Evolutionary conservation across 64 coral and sea anemone species (phyloP), one percentile per base, ranked within the genome.

Genomic region (Acropora yongei): DNA sequence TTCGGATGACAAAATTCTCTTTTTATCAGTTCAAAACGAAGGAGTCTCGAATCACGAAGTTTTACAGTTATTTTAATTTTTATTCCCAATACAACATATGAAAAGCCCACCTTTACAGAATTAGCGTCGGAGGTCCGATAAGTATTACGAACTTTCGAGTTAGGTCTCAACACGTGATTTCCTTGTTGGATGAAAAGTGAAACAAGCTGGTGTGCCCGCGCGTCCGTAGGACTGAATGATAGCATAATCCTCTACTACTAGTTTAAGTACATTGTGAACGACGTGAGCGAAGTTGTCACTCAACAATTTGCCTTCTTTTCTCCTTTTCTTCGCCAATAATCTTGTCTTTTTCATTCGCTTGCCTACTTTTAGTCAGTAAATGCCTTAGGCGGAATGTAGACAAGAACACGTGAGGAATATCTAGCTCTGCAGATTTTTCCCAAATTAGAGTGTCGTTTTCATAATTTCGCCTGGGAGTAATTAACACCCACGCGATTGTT

Each of bases 391-490:
- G 30, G 57, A 79, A 79, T 18, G 88, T 47, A 79, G 77, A 68
- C 88, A 74, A 89, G 11, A 89, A 89, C 14, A 48, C 88, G 44
- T 47, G 74, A 45, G 88, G 55, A 41, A 67, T 79, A 16, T 69
- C 66, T 16, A 18, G 16, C 7, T 68, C 66, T 68, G 66, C n/a
- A 17, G 89, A 46, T 75, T 90, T 90, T 9, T 90, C 82, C 2
- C 12, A 30, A 30, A 30, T 30, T 2, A 90, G 82, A 90, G 49
- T 53, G 72, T 4, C 50, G 66, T 57, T 75, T 76, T 53, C 75
- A 75, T 2, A 69, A 44, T 91, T 91, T 65, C 88, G 75, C 48
- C 76, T 80, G n/a, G 84, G 55, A 1, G 73, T 91, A 91, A 91
- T 91, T 91, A 41, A 51, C 69, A 76, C 84, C 79, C 12, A 80